Base-by-base conservation (phyloP, 2,888 invertebrate species). In the Drosophila kambysellisi region DNA sequence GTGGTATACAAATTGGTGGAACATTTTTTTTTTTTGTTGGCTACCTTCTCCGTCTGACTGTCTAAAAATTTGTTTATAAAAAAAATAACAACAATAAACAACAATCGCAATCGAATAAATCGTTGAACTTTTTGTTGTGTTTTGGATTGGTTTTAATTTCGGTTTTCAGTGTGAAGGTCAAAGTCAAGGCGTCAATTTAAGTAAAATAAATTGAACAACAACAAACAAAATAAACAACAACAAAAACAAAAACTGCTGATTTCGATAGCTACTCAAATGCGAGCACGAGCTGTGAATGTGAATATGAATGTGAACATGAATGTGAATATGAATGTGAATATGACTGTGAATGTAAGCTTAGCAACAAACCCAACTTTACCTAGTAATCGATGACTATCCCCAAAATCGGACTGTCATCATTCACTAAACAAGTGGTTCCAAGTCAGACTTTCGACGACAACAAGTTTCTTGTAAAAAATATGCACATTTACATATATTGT, bases 141-240 rank as follows among this genome's bases (percentile, higher is more conserved):
- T 66, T 82, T 74, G 70, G 35, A 65, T 81, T 87, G 76, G 73
- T 60, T 87, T 79, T 76, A 79, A 80, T 76, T 84, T 87, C 71
- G 63, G 71, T 62, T 82, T 84, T 79, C 74, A 76, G 82, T 88
- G 82, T 85, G 88, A 89, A 85, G 84, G 84, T 85, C 85, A 88
- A 89, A 77, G 79, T 77, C 79, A 76, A 74, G 65, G 78, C 76
- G 53, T 66, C 65, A 52, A 53, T 30, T 43, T 57, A 58, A 48
- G 37, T 41, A 73, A 68, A 51, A 52, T 25, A 53, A 52, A 35
- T 30, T 8, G 15, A 43, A 25, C 25, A 25, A 25, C 25, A 41
- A 48, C n/a, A 35, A 54, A 58, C n/a, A 35, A 54, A 58, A 20
- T 20, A 15, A 35, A 15, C 48, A 46, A 33, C 35, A 46, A 35